Base-by-base conservation (phyloP, 2,797 vertebrate species). In the Danio kyathit region DNA sequence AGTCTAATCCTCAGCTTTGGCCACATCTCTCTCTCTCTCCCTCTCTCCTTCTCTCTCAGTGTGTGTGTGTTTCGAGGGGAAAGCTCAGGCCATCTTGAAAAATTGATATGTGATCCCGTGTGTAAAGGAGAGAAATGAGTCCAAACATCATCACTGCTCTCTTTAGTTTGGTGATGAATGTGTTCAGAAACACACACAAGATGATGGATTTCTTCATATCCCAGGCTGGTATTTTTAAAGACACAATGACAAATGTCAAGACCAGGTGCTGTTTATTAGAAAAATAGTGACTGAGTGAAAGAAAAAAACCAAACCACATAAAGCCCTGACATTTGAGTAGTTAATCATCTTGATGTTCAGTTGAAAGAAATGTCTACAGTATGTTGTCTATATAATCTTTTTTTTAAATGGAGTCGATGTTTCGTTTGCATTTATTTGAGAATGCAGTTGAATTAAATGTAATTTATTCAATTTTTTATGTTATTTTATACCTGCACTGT, bases 1-100 rank as follows among this genome's bases (percentile, higher is more conserved):
- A 41, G 48, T 11, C 63, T 82, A 85, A 82, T 80, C 81, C 72
- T 66, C 59, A 72, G 80, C 80, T 82, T 79, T 82, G 76, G 71
- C 80, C 49, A 84, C 82, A 79, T 75, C 80, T 69, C 87, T 90
- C 83, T 29, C 29, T 29, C 29, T 29, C 3, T 29, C 29, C 29
- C 29, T 29, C 29, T 29, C 29, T 29, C 29, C 29, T 29, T n/a
- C n/a, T n/a, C n/a, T n/a, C n/a, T n/a, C 86, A 57, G 48, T 79
- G 44, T 46, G 19, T 72, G 54, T 64, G 51, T 66, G 44, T 74
- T 57, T 17, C 49, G 54, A 59, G 51, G 17, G 61, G 16, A 52
- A 67, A 51, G 71, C 70, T 84, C 63, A 9, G 70, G 49, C 75
- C 83, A 57, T 79, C 73, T 80, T 82, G 60, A 80, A 82, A 76